phyloP scores from a whole-genome alignment of 1,140 invertebrate genomes.

The Paramacrobiotus metropolitanus region DNA sequence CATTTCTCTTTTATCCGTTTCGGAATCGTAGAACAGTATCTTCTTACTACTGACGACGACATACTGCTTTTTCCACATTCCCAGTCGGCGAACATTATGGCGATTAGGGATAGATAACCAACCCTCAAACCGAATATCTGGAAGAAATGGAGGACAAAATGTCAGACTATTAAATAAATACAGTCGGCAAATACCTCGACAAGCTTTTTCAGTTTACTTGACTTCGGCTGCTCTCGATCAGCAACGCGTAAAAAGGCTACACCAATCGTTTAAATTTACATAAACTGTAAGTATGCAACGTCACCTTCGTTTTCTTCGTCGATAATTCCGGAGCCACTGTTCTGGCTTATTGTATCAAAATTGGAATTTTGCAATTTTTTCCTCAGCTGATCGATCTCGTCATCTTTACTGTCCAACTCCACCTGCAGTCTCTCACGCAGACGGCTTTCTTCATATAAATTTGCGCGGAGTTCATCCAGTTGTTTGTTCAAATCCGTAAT shows the following conservation, averaged over 20 bases:
- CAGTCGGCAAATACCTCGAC: no score
- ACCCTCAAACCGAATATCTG: constrained; percentile 48
- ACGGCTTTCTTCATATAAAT: constrained; percentile 38
- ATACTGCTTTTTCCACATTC: constrained; percentile 78
- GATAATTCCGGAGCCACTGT: constrained; percentile 52
- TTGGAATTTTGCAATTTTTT: constrained; percentile 44
- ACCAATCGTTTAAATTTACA: no score
- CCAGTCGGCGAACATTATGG: constrained; percentile 76
- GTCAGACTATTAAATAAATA: no score
- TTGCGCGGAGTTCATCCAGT: constrained; percentile 53
- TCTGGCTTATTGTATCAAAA: constrained; percentile 65
- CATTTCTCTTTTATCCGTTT: constrained; percentile 76
- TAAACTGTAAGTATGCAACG: no score
- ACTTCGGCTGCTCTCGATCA: no score
- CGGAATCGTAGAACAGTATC: constrained; percentile 89
- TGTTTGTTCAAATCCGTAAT: constrained; percentile 57
- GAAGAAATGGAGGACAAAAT: no score
- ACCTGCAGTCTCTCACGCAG: constrained; percentile 55
- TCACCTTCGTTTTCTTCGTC: constrained; percentile 34
- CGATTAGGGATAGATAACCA: constrained; percentile 86
- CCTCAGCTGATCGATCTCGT: constrained; percentile 73
- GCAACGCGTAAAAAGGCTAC: no score
- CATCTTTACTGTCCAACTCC: constrained; percentile 86
- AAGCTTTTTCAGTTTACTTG: no score
- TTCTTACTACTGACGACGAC: constrained; percentile 88